A percentile compares a stretch with the other conserved stretches of the same genome.
Conservation (phyloP, 2,113 vertebrate genomes). For the Eclectus roratus region DNA sequence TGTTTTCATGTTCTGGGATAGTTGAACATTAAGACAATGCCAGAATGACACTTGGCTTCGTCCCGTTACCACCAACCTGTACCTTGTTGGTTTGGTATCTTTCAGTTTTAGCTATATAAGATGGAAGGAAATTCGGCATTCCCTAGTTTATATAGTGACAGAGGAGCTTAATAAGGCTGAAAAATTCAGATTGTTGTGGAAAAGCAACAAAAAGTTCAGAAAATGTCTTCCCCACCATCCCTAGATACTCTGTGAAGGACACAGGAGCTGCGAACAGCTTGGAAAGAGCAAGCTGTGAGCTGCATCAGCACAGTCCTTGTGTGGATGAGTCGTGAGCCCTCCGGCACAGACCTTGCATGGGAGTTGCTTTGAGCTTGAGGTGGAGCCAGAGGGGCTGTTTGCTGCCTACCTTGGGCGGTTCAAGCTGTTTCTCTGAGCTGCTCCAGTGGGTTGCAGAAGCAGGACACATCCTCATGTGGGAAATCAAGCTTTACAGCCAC, state of each 20-base stretch:
- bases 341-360: neutral
- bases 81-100: neutral
- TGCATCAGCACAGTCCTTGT: neutral
- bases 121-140: neutral
- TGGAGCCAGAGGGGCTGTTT: fast-evolving
- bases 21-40: neutral
- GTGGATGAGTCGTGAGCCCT: fast-evolving
- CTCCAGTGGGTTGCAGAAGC: neutral
- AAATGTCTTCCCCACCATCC: neutral
- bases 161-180: neutral
- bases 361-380: neutral
- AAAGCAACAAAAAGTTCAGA: neutral
- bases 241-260: neutral
- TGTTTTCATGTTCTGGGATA: neutral
- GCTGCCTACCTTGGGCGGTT: neutral
- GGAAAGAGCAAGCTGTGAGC: neutral
- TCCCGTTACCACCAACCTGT: neutral
- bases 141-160: neutral
- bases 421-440: neutral
- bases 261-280: neutral
- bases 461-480: neutral
- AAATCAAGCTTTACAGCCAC: neutral
- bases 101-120: neutral
- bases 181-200: neutral
- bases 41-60: neutral